phyloP scores from a whole-genome alignment of 2,797 vertebrate genomes.

The Hipposideros larvatus region DNA sequence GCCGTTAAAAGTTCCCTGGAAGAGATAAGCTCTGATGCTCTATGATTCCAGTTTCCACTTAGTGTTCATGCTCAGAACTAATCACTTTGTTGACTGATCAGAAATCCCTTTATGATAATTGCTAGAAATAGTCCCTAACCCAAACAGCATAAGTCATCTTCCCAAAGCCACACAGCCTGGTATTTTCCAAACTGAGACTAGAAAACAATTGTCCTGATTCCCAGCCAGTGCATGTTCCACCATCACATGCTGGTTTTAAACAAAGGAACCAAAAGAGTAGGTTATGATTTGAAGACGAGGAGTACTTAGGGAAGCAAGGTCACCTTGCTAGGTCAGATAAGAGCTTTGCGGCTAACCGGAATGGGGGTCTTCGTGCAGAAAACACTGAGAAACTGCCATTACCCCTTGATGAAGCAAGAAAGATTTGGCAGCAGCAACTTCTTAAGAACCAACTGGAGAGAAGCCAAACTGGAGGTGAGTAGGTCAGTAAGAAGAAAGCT shows the following conservation, averaged over 20 bases:
- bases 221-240: neutral
- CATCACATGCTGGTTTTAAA: neutral
- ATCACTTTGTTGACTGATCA: neutral
- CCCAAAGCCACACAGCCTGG: neutral
- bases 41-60: neutral
- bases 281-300: neutral
- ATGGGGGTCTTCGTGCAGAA: neutral
- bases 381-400: accelerated
- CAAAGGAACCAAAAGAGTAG: neutral
- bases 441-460: neutral
- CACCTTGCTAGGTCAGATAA: neutral
- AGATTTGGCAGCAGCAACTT: neutral
- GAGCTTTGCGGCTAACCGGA: neutral
- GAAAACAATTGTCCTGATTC: neutral
- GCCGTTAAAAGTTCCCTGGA: neutral
- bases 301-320: neutral
- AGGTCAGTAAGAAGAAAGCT: neutral
- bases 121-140: neutral
- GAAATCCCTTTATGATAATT: neutral
- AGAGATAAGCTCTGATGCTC: neutral
- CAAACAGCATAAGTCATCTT: neutral
- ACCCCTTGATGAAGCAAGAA: neutral
- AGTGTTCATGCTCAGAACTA: neutral
- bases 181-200: slow-evolving; percentile 8
- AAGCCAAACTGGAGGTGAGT: neutral